Conservation (phyloP, 2,888 invertebrate species). For the Fragum whitleyi region DNA sequence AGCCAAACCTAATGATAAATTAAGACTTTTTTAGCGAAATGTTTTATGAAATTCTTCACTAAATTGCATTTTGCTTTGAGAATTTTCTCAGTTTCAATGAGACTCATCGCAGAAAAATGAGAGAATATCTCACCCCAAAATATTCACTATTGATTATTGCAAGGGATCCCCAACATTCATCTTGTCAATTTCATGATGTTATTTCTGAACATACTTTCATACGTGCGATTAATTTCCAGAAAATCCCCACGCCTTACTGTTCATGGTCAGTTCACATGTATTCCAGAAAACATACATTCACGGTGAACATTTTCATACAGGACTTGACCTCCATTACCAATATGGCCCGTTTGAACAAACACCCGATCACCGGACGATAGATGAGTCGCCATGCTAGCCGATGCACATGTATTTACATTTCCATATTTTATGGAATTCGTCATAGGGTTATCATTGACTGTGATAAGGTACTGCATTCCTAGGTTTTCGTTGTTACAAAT, state of each 20-base stretch:
- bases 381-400: background rate
- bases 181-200: no score
- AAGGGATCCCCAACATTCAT: no score
- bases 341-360: background rate
- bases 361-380: background rate
- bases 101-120: no score
- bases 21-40: no score
- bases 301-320: constrained; percentile 7
- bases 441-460: background rate
- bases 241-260: background rate
- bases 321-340: background rate
- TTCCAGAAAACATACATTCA: constrained; percentile 14
- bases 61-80: no score
- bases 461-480: background rate
- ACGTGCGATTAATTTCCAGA: no score
- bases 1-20: no score
- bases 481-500: background rate
- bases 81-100: no score
- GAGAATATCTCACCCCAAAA: no score
- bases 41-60: no score
- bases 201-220: no score
- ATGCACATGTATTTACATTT: background rate
- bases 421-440: background rate
- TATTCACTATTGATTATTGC: no score
- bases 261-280: background rate